These are phyloP conservation scores for Rhombomys opimus DNA, from an alignment of 2,113 vertebrate genomes.

Conservation along the genomic window DNA sequence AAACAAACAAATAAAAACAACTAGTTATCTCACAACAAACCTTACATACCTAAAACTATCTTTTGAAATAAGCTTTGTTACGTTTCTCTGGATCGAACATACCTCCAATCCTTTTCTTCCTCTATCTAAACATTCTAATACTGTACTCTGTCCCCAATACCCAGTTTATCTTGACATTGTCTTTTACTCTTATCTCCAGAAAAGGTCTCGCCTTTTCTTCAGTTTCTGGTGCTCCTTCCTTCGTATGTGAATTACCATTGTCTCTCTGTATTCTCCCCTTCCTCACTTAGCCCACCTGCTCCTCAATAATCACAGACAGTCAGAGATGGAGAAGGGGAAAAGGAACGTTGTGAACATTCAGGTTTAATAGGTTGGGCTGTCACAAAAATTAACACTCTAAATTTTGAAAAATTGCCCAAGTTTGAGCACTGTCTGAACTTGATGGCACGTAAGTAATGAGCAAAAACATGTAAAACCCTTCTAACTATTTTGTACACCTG, in stretches of 20 bases:
- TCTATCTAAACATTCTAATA: not conserved
- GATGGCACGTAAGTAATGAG: conserved; percentile 62
- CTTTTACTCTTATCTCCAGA: not conserved
- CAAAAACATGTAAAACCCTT: conserved; percentile 57
- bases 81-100: not conserved
- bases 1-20: not conserved
- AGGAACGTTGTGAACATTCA: not conserved
- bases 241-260: not conserved
- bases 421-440: conserved; percentile 77
- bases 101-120: not conserved
- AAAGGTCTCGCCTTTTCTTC: not conserved
- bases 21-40: not conserved
- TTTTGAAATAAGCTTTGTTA: not conserved
- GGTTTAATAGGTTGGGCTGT: conserved; percentile 60
- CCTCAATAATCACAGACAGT: not conserved
- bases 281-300: not conserved
- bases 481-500: conserved; percentile 79
- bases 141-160: not conserved
- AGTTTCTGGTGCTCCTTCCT: not conserved
- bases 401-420: conserved; percentile 60
- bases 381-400: conserved; percentile 64
- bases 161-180: not conserved
- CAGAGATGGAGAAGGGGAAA: not conserved
- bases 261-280: not conserved
- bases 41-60: not conserved